Conservation (phyloP, 1,140 invertebrate genomes). For the Heliconius hermathena region DNA sequence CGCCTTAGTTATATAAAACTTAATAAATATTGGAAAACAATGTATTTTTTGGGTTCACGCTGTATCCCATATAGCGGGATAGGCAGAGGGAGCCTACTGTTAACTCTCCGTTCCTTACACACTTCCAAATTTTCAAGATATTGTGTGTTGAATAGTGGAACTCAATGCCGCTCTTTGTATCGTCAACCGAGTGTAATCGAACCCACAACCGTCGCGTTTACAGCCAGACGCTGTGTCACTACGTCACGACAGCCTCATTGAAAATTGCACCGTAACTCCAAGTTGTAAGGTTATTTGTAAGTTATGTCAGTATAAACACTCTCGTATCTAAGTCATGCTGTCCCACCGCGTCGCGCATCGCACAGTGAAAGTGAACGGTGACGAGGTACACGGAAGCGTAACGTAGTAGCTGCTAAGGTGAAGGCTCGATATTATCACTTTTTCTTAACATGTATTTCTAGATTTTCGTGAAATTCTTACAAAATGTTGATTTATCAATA, state of each 20-base stretch:
- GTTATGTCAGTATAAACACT: constrained; percentile 25
- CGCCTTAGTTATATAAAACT: constrained; percentile 46
- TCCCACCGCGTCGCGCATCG: constrained; percentile 46
- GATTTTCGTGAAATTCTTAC: background rate
- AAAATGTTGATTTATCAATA: background rate
- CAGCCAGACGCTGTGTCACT: no score
- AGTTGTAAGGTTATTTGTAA: constrained; percentile 47
- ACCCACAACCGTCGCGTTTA: no score
- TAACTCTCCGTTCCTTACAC: no score
- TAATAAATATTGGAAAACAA: constrained; percentile 44
- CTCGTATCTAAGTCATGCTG: constrained; percentile 45
- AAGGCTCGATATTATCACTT: constrained; percentile 59
- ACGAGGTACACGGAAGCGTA: constrained; percentile 68
- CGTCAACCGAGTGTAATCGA: no score
- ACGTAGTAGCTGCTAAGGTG: constrained; percentile 60
- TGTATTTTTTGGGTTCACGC: constrained; percentile 25
- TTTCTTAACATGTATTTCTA: constrained; percentile 34
- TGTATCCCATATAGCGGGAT: no score
- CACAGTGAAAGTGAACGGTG: constrained; percentile 72
- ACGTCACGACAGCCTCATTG: constrained; percentile 5
- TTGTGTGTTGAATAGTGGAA: background rate
- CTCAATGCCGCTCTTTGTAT: no score
- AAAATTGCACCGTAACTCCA: constrained; percentile 43
- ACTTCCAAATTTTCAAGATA: no score
- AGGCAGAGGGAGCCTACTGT: no score